These are phyloP conservation scores for Pollicipes pollicipes DNA, from an alignment of 1,140 invertebrate genomes.

Conservation along the genomic window DNA sequence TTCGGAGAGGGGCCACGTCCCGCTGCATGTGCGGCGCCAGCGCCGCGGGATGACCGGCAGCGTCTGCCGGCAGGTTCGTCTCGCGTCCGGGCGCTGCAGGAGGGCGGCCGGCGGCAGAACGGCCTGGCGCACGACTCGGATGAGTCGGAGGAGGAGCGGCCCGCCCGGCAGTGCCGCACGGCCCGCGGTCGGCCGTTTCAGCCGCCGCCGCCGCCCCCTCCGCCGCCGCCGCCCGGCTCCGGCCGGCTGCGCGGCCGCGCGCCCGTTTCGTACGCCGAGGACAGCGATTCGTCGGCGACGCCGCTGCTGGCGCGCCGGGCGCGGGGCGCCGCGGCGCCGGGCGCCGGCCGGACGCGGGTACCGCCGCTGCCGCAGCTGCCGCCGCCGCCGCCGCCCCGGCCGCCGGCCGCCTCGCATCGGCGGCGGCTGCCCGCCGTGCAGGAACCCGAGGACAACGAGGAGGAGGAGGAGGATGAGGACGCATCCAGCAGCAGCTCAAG, in stretches of 20 bases:
- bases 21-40: too few species aligned
- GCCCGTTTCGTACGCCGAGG: slow-evolving; percentile 4
- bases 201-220: too few species aligned
- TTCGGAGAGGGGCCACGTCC: too few species aligned
- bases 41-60: too few species aligned
- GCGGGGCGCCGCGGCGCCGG: slow-evolving; percentile 4
- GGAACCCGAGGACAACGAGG: slow-evolving; percentile 22
- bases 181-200: neutral
- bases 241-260: slow-evolving; percentile 6
- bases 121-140: neutral
- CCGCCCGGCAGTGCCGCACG: too few species aligned
- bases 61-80: neutral
- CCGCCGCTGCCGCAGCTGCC: slow-evolving; percentile 7
- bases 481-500: slow-evolving; percentile 7
- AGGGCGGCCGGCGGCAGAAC: neutral
- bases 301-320: slow-evolving; percentile 2
- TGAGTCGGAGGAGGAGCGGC: neutral
- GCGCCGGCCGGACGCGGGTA: neutral
- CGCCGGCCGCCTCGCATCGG: slow-evolving; percentile 25
- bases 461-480: slow-evolving; percentile 23
- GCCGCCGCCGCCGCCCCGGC: slow-evolving; percentile 17
- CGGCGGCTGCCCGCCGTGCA: slow-evolving; percentile 16
- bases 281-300: slow-evolving; percentile 9
- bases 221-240: neutral
- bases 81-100: slow-evolving; percentile 18